Evolutionary conservation across 2,888 invertebrate genomes (phyloP), one percentile per base, ranked within the genome.

Genomic region (Matsumyia berberina): DNA sequence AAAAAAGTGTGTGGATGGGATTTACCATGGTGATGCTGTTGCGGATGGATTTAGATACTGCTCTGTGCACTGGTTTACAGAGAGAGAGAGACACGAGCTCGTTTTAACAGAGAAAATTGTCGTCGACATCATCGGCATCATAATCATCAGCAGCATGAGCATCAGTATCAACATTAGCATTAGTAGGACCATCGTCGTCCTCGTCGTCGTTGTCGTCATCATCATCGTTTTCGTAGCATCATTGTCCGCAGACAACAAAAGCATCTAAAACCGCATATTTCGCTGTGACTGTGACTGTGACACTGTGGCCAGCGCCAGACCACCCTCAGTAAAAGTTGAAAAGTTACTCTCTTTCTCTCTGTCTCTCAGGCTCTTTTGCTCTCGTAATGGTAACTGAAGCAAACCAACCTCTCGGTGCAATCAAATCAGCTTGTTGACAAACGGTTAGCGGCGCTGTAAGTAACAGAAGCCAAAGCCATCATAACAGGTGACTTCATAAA

Each of bases 21-120:
- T 69, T 67, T 80, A 74, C 80, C 55, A 60, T 70, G 37, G 57
- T 19, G 46, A 66, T 57, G 37, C 55, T 39, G 69, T 24, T 70
- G 66, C 53, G 46, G 35, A 74, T 60, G 57, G 66, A 72, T 72
- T 29, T 44, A 53, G 62, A 73, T 35, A 39, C 33, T 39, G 44
- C 55, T 74, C 66, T 31, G 73, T 4, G n/a, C 6, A 11, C 12
- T 31, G 15, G n/a, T 7, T 29, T 51, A n/a, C 29, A 44, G 53
- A 33, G 51, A 57, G 17, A 31, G 60, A 29, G 74, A 67, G 24
- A n/a, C n/a, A n/a, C n/a, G 67, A 49, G 29, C 33, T 5, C 46
- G 11, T 15, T 66, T 58, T 58, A 46, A 64, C 69, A 76, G 76
- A 58, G 46, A 15, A n/a, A 46, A 53, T 33, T 33, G 29, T 33